Percentiles rank a stretch among this genome's conserved stretches.
These are phyloP conservation scores for Margarornis squamiger DNA, from an alignment of 2,797 vertebrate species.

Conservation along the genomic window DNA sequence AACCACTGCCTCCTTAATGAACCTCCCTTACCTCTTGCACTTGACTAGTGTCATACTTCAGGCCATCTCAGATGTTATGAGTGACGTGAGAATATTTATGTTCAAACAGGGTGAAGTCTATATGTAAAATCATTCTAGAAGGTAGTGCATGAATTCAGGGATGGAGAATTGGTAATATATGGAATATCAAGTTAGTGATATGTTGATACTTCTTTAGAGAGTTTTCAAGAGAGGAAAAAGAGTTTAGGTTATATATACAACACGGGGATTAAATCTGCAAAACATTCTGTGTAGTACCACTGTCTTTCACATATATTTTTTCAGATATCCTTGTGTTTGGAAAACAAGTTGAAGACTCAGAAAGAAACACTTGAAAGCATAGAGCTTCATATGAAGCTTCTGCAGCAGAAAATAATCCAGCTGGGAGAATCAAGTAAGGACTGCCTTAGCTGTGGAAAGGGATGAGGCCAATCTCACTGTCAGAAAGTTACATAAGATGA, in stretches of 20 bases:
- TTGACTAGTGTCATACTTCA: not conserved
- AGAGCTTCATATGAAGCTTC: slow-evolving; percentile 86
- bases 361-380: slow-evolving; percentile 87
- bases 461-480: slow-evolving; percentile 79
- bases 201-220: not conserved
- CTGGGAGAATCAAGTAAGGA: slow-evolving; percentile 83
- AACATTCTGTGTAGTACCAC: not conserved
- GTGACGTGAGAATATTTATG: not conserved
- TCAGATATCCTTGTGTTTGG: not conserved
- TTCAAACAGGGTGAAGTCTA: not conserved
- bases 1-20: not conserved
- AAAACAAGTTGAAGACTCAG: slow-evolving; percentile 84
- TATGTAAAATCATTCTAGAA: not conserved
- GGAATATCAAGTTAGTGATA: not conserved
- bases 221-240: not conserved
- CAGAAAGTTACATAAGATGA: slow-evolving; percentile 83
- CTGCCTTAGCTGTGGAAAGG: slow-evolving; percentile 76
- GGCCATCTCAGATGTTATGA: not conserved
- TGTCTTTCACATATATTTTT: not conserved
- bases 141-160: not conserved
- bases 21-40: not conserved
- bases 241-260: not conserved
- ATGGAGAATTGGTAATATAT: not conserved
- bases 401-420: slow-evolving; percentile 86
- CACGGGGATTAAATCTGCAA: not conserved